These are phyloP conservation scores for Agapornis roseicollis DNA, from an alignment of 2,113 vertebrate species.

Conservation along the genomic window DNA sequence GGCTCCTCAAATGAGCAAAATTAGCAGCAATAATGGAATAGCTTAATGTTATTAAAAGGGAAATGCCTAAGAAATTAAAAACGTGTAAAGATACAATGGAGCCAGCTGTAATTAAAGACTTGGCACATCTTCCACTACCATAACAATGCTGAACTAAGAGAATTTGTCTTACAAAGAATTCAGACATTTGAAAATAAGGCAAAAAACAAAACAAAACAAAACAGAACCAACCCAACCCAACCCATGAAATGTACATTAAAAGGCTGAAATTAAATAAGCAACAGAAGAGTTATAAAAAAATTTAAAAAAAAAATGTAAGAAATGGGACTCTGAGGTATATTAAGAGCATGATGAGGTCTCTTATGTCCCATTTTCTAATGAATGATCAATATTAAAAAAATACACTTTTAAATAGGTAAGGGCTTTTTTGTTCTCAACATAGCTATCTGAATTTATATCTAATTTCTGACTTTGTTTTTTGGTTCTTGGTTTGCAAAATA, in stretches of 20 bases:
- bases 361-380: background rate
- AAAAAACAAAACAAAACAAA: background rate
- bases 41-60: background rate
- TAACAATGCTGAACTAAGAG: background rate
- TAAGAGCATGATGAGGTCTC: background rate
- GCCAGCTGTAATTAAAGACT: conserved; percentile 27
- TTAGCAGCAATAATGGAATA: conserved; percentile 7
- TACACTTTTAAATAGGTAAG: background rate
- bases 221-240: background rate
- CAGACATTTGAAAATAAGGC: background rate
- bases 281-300: background rate
- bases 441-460: background rate
- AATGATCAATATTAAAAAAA: background rate
- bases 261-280: background rate
- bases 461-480: background rate
- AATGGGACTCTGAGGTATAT: background rate
- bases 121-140: background rate
- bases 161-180: conserved; percentile 19
- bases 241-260: background rate
- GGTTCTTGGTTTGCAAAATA: background rate
- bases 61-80: conserved; percentile 29
- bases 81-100: background rate
- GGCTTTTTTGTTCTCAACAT: background rate
- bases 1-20: conserved; percentile 11
- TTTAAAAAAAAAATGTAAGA: background rate